phyloP scores from a whole-genome alignment of 2,113 vertebrate species.

The Dryoscopus gambensis region DNA sequence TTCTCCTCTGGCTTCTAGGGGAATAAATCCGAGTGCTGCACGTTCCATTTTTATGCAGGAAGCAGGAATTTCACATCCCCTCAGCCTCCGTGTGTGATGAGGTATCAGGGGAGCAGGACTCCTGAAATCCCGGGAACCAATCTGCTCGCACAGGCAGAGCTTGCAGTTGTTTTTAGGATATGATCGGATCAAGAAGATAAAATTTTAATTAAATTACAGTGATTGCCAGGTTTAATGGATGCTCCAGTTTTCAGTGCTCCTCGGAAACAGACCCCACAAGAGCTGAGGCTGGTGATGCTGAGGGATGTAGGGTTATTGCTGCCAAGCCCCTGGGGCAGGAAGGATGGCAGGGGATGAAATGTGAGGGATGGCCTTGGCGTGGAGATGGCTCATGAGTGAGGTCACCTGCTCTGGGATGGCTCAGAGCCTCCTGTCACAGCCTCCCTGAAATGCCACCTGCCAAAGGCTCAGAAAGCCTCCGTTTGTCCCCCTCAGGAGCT shows the following conservation, averaged over 20 bases:
- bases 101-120: not conserved
- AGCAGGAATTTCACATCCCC: not conserved
- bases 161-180: not conserved
- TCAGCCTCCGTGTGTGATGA: not conserved
- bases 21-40: not conserved
- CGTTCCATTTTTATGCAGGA: not conserved
- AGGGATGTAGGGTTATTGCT: not conserved
- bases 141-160: not conserved
- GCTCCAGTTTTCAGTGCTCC: not conserved
- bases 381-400: not conserved
- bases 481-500: not conserved
- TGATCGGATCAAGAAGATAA: not conserved
- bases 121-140: not conserved
- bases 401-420: not conserved
- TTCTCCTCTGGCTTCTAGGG: not conserved
- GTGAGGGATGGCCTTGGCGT: not conserved
- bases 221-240: not conserved
- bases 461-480: not conserved
- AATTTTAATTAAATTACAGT: constrained; percentile 14
- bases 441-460: not conserved
- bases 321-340: not conserved
- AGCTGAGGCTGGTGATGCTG: not conserved
- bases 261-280: not conserved
- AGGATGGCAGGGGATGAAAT: not conserved
- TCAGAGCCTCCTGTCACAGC: not conserved